phyloP scores from a whole-genome alignment of 1,140 invertebrate genomes.

The Nasonia giraulti region DNA sequence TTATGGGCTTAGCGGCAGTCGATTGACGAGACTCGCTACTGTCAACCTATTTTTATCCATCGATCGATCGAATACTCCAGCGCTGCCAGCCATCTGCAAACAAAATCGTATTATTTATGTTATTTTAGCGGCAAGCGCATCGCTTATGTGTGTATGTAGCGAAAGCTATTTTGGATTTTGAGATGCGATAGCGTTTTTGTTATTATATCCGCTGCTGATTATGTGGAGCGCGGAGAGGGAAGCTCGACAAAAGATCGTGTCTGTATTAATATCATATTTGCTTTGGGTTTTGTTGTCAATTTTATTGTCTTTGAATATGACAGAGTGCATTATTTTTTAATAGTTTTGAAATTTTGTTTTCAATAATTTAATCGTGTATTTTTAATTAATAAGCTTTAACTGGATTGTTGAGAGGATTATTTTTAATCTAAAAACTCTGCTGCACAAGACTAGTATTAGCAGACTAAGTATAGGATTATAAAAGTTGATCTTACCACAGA shows the following conservation, averaged over 20 bases:
- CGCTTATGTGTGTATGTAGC: neutral
- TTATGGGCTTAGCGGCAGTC: neutral
- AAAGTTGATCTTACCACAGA: neutral
- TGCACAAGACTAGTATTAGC: neutral
- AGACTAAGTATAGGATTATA: neutral
- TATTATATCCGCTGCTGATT: too few relatives aligned
- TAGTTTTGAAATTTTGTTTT: too few relatives aligned
- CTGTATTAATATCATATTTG: too few relatives aligned
- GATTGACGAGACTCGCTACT: slow-evolving; percentile 37
- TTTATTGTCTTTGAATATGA: too few relatives aligned
- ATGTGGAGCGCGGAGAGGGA: too few relatives aligned
- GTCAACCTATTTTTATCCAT: slow-evolving; percentile 94
- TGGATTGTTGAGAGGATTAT: too few relatives aligned
- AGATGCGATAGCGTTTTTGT: neutral
- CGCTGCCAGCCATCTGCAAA: slow-evolving; percentile 93
- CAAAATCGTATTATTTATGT: slow-evolving; percentile 40
- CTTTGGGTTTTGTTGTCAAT: too few relatives aligned
- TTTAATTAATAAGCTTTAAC: too few relatives aligned
- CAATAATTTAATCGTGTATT: too few relatives aligned
- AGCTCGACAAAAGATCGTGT: too few relatives aligned
- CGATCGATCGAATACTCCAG: slow-evolving; percentile 96
- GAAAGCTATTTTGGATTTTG: neutral
- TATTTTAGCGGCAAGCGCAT: neutral
- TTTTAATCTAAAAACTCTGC: neutral
- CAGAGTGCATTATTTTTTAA: too few relatives aligned